Conservation (phyloP, 23 tunicate genomes). For the Phallusia fumigata region DNA sequence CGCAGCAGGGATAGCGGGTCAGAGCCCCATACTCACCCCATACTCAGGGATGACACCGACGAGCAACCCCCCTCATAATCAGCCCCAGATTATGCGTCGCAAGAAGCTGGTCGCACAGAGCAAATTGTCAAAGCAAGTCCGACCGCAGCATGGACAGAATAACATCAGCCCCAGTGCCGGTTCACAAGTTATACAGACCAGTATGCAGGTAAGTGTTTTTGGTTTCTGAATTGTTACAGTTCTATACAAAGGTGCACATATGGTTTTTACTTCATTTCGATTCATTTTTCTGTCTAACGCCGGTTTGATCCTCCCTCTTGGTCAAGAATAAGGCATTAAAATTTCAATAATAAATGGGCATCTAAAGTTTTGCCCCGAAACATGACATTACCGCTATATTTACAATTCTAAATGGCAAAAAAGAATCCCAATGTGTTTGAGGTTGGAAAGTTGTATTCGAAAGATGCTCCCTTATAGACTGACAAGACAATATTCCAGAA, state of each 20-base stretch:
- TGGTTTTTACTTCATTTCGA: background rate
- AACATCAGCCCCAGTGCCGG: conserved; percentile 4
- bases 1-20: background rate
- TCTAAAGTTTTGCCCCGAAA: too few relatives aligned
- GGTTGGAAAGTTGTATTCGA: too few relatives aligned
- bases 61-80: conserved; percentile 38
- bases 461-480: too few relatives aligned
- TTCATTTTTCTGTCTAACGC: background rate
- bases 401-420: too few relatives aligned
- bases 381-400: too few relatives aligned
- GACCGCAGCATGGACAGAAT: conserved; percentile 21
- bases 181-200: background rate
- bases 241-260: too few relatives aligned
- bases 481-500: too few relatives aligned
- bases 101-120: conserved; percentile 87
- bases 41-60: conserved; percentile 19
- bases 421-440: too few relatives aligned
- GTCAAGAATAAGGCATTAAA: too few relatives aligned
- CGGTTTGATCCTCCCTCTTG: too few relatives aligned
- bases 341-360: too few relatives aligned
- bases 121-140: conserved; percentile 51
- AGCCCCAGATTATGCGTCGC: conserved; percentile 58
- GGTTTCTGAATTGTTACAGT: too few relatives aligned
- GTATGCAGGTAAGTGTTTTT: conserved; percentile 6
- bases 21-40: conserved; percentile 19